phyloP scores from a whole-genome alignment of 2,797 vertebrate genomes.

The Morelia viridis region DNA sequence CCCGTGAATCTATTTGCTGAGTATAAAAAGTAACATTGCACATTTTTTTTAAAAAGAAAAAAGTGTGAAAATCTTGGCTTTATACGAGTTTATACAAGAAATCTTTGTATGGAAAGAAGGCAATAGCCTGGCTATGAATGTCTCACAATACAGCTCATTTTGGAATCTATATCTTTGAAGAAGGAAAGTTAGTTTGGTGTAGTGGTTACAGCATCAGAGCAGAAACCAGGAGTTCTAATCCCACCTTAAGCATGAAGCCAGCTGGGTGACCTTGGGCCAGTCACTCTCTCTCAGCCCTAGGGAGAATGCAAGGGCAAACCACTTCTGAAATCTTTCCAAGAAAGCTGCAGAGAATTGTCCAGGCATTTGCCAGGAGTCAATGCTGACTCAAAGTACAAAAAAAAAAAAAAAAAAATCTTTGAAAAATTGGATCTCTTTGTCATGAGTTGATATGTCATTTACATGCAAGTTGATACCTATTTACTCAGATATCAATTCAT shows the following conservation, averaged over 20 bases:
- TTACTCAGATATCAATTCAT: not conserved
- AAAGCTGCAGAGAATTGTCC: not conserved
- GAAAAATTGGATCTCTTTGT: not conserved
- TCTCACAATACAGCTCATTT: not conserved
- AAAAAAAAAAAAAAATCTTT: not conserved
- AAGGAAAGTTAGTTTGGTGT: not conserved
- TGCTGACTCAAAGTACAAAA: too few relatives aligned
- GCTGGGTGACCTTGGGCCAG: not conserved
- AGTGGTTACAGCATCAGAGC: not conserved
- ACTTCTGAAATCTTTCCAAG: not conserved
- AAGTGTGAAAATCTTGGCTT: conserved; percentile 3
- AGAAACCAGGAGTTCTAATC: not conserved
- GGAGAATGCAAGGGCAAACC: not conserved
- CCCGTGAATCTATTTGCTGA: conserved; percentile 9
- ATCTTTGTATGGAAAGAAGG: not conserved
- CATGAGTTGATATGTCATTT: not conserved
- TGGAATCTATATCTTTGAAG: not conserved
- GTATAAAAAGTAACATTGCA: not conserved
- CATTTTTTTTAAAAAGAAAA: not conserved
- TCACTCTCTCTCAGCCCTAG: not conserved
- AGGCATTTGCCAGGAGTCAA: too few relatives aligned
- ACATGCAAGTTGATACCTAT: not conserved
- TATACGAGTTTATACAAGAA: conserved; percentile 6
- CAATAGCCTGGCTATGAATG: not conserved
- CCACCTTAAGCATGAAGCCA: not conserved